Conservation (phyloP, 2,888 invertebrate species). For the Drosophila bunnanda region DNA sequence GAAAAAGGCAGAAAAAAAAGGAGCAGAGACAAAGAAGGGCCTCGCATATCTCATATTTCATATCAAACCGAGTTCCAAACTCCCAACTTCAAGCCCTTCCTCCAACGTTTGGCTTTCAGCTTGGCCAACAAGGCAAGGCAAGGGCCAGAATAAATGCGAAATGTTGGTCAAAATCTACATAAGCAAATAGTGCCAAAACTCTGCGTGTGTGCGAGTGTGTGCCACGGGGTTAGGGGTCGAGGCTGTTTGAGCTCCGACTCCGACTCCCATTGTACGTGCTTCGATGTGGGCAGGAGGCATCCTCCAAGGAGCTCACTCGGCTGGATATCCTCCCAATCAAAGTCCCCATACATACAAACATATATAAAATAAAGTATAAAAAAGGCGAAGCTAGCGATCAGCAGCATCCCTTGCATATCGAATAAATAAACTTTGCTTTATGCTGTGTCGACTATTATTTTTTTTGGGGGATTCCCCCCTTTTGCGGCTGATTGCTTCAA, state of each 20-base stretch:
- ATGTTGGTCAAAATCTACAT: constrained; percentile 57
- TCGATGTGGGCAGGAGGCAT: background rate
- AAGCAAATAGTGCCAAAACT: constrained; percentile 62
- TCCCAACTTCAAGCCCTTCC: background rate
- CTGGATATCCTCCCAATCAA: constrained; percentile 31
- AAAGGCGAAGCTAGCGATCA: background rate
- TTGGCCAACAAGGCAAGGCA: too few relatives aligned
- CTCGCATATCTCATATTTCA: constrained; percentile 33
- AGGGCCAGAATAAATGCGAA: constrained; percentile 23
- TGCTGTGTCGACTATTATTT: constrained; percentile 59
- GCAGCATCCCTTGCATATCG: constrained; percentile 30
- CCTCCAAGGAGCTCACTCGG: background rate
- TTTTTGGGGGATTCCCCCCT: background rate
- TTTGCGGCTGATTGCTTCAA: too few relatives aligned
- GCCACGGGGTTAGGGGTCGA: constrained; percentile 1
- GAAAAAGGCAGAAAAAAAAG: background rate
- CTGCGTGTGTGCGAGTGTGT: constrained; percentile 3
- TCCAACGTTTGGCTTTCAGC: constrained; percentile 24
- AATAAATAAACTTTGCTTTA: constrained; percentile 62
- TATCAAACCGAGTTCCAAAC: constrained; percentile 10
- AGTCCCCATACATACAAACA: constrained; percentile 6
- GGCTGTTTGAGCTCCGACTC: background rate
- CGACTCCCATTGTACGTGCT: constrained; percentile 20
- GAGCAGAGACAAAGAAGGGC: constrained; percentile 10
- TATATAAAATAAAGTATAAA: background rate